A percentile compares a stretch with the other conserved stretches of the same genome.
phyloP scores from a whole-genome alignment of 2,888 invertebrate species.

The Herminia tarsipennalis region DNA sequence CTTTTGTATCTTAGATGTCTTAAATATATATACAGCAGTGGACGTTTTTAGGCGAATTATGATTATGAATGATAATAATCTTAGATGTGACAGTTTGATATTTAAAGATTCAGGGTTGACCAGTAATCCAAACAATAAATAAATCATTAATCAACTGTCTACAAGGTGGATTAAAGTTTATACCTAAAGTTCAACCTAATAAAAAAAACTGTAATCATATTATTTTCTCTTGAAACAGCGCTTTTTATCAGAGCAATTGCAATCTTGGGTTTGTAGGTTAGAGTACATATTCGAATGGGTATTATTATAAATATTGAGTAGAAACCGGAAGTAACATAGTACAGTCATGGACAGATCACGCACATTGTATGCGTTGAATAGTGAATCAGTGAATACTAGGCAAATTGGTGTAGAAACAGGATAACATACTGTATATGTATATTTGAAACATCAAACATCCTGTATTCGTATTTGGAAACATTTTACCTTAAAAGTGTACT shows the following conservation, averaged over 20 bases:
- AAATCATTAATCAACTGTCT: too few relatives aligned
- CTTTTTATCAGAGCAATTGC: neutral
- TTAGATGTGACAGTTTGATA: too few relatives aligned
- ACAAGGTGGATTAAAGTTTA: too few relatives aligned
- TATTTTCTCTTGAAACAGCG: too few relatives aligned
- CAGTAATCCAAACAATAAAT: too few relatives aligned
- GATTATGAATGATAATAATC: too few relatives aligned
- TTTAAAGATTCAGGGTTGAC: too few relatives aligned
- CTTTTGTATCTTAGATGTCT: too few relatives aligned
- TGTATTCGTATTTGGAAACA: conserved; percentile 1
- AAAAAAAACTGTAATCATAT: too few relatives aligned
- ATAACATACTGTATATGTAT: conserved; percentile 17
- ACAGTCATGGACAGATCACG: conserved; percentile 28
- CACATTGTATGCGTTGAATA: conserved; percentile 36
- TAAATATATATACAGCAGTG: too few relatives aligned
- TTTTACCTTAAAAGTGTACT: neutral
- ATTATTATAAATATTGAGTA: conserved; percentile 18
- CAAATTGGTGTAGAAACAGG: conserved; percentile 28
- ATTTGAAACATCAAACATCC: conserved; percentile 19
- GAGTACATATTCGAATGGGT: neutral
- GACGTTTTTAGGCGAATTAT: too few relatives aligned
- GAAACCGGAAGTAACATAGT: conserved; percentile 27
- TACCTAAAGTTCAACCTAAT: too few relatives aligned
- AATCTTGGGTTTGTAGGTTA: neutral
- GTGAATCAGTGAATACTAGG: conserved; percentile 31